Percentiles rank a stretch among this genome's conserved stretches.
Conservation (phyloP, 2,888 invertebrate species). For the Sepiola atlantica region DNA sequence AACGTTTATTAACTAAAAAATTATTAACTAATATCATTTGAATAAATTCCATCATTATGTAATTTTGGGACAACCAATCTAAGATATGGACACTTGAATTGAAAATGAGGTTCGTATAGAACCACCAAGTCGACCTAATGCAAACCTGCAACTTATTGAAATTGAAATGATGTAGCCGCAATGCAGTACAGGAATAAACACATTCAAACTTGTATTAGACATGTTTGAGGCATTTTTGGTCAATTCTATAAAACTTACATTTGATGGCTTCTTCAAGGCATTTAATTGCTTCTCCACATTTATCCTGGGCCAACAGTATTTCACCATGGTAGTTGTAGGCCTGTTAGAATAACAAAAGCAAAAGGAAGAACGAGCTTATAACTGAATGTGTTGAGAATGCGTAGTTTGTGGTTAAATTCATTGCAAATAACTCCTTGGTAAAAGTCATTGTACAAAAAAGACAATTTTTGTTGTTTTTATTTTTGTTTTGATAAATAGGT, state of each 20-base stretch:
- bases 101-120: too few relatives aligned
- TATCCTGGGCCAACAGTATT: constrained; percentile 79
- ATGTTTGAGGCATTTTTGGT: background rate
- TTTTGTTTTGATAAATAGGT: too few relatives aligned
- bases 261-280: constrained; percentile 79
- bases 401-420: background rate
- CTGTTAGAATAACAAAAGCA: constrained; percentile 70
- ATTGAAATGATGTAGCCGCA: background rate
- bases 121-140: too few relatives aligned
- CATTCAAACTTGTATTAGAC: background rate
- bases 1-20: too few relatives aligned
- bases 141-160: background rate
- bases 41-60: too few relatives aligned
- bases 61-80: too few relatives aligned
- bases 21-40: too few relatives aligned
- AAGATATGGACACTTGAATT: too few relatives aligned
- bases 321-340: constrained; percentile 81
- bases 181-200: background rate
- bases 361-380: constrained; percentile 45
- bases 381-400: background rate
- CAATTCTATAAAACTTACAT: constrained; percentile 68
- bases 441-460: too few relatives aligned
- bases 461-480: too few relatives aligned
- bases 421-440: too few relatives aligned
- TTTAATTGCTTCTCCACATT: constrained; percentile 81